phyloP scores from a whole-genome alignment of 1,140 invertebrate species.

The Drosophila micromelanica region DNA sequence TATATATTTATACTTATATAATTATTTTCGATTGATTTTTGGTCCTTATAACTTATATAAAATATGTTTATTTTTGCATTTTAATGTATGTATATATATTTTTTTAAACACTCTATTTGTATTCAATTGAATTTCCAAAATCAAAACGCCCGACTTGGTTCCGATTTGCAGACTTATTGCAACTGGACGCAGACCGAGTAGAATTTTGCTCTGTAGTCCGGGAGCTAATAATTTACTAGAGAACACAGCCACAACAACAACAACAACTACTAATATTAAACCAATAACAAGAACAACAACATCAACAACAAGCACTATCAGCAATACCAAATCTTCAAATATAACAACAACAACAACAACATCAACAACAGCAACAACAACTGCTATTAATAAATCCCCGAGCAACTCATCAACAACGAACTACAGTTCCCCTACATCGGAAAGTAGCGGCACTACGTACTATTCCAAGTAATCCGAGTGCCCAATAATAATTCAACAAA shows the following conservation, averaged over 20 bases:
- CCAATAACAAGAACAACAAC: slow-evolving; percentile 51
- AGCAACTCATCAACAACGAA: slow-evolving; percentile 47
- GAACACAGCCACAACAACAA: slow-evolving; percentile 47
- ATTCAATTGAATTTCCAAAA: slow-evolving; percentile 20
- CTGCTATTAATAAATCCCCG: slow-evolving; percentile 31
- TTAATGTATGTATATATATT: slow-evolving; percentile 11
- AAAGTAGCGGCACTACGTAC: slow-evolving; percentile 60
- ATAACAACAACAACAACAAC: not conserved
- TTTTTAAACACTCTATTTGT: slow-evolving; percentile 25
- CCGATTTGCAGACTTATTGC: slow-evolving; percentile 76
- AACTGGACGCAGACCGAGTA: slow-evolving; percentile 83
- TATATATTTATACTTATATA: not conserved
- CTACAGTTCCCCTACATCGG: slow-evolving; percentile 65
- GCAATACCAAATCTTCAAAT: slow-evolving; percentile 33
- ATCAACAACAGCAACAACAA: slow-evolving; percentile 7
- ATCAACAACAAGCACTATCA: slow-evolving; percentile 46
- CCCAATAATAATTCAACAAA: slow-evolving; percentile 35
- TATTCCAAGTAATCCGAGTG: slow-evolving; percentile 70
- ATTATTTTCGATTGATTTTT: not conserved
- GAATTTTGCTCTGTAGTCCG: slow-evolving; percentile 79
- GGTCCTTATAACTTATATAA: not conserved
- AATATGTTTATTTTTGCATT: slow-evolving; percentile 6
- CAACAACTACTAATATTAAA: slow-evolving; percentile 45
- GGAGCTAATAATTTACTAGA: slow-evolving; percentile 71
- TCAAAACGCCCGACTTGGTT: slow-evolving; percentile 35